These are phyloP conservation scores for Drosophila kurseongensis DNA, from an alignment of 1,140 invertebrate genomes.

Conservation along the genomic window DNA sequence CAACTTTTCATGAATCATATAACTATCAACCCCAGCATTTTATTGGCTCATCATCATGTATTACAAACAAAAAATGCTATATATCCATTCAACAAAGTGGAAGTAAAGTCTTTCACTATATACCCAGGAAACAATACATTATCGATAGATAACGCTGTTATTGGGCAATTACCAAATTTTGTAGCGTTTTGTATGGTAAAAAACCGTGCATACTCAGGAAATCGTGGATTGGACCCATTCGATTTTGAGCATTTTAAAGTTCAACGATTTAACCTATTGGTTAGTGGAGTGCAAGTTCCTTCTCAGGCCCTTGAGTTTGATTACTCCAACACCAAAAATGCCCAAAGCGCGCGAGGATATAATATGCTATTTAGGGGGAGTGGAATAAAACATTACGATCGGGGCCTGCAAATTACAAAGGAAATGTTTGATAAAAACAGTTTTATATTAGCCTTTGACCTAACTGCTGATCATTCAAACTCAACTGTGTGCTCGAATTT, in stretches of 20 bases:
- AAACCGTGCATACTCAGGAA: background rate
- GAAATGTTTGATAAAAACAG: conserved; percentile 4
- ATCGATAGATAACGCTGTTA: background rate
- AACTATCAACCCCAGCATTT: too few species aligned
- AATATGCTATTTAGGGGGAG: background rate
- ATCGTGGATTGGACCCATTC: background rate
- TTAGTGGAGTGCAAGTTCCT: conserved; percentile 9
- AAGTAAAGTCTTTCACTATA: too few species aligned
- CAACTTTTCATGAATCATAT: conserved; percentile 13
- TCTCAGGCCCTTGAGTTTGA: conserved; percentile 1
- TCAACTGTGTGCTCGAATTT: conserved; percentile 1
- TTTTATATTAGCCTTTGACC: conserved; percentile 11
- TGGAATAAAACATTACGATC: conserved; percentile 15
- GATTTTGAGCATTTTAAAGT: conserved; percentile 5
- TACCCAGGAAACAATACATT: too few species aligned
- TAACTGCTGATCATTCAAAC: conserved; percentile 7
- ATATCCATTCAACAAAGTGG: background rate
- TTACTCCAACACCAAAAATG: too few species aligned
- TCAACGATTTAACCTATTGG: conserved; percentile 5
- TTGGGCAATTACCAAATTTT: background rate
- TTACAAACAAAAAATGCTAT: conserved; percentile 12
- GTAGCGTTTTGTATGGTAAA: background rate
- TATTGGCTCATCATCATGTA: conserved; percentile 6
- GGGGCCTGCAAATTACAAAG: conserved; percentile 7
- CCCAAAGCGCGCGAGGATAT: conserved; percentile 1